phyloP scores from a whole-genome alignment of 2,888 invertebrate species.

The Cheilosia soror region DNA sequence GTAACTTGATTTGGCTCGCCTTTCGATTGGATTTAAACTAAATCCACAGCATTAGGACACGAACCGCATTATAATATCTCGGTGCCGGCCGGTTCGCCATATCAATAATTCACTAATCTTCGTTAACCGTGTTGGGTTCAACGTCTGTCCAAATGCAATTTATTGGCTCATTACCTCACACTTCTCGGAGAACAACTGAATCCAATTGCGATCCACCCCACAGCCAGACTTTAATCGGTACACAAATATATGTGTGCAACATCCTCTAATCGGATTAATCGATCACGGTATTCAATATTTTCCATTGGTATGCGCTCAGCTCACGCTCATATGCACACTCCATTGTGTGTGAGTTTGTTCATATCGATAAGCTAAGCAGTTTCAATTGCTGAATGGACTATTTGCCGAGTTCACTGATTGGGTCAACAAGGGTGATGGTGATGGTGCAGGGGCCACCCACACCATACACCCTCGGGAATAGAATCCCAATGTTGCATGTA shows the following conservation, averaged over 20 bases:
- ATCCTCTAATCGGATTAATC: constrained; percentile 74
- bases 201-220: constrained; percentile 49
- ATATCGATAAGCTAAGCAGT: constrained; percentile 64
- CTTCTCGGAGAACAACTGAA: constrained; percentile 14
- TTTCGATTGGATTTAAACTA: not conserved
- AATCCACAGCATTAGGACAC: constrained; percentile 45
- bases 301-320: constrained; percentile 10
- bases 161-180: constrained; percentile 58
- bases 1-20: not conserved
- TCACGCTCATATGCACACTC: not conserved
- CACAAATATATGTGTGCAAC: constrained; percentile 68
- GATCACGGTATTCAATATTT: constrained; percentile 72
- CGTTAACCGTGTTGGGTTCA: constrained; percentile 23
- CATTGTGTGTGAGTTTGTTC: constrained; percentile 25
- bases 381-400: constrained; percentile 31
- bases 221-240: constrained; percentile 60
- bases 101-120: constrained; percentile 59
- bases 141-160: constrained; percentile 45
- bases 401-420: constrained; percentile 52
- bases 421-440: constrained; percentile 47
- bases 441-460: not conserved
- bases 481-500: constrained; percentile 36
- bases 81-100: constrained; percentile 30
- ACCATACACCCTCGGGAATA: constrained; percentile 24
- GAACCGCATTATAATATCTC: constrained; percentile 34